A percentile compares a stretch with the other conserved stretches of the same genome.
Conservation (phyloP, 2,888 invertebrate genomes). For the Melanargia galathea region DNA sequence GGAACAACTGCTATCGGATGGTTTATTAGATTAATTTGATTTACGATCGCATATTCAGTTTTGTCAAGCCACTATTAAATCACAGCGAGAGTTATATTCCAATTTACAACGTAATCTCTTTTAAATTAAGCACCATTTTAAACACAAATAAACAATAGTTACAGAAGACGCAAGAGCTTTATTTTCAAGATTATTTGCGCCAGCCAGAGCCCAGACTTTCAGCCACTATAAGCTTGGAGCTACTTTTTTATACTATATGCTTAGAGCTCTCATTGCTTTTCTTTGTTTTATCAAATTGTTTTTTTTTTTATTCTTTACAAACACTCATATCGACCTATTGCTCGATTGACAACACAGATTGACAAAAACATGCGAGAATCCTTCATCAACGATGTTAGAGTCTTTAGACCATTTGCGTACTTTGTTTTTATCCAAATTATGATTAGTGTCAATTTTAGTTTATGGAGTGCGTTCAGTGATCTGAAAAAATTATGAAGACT, state of each 20-base stretch:
- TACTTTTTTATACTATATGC: too few relatives aligned
- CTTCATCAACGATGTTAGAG: neutral
- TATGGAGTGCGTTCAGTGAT: neutral
- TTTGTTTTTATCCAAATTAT: neutral
- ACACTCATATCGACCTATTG: neutral
- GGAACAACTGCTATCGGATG: slow-evolving; percentile 33
- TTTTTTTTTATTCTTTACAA: neutral
- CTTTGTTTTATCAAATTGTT: neutral
- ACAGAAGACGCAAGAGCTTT: too few relatives aligned
- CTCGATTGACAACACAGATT: neutral
- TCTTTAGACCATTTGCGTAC: neutral
- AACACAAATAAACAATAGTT: too few relatives aligned
- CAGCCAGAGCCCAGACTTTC: too few relatives aligned
- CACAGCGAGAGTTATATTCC: neutral
- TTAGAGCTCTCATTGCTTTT: neutral
- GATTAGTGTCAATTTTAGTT: neutral
- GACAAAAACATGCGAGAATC: neutral
- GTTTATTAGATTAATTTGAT: slow-evolving; percentile 32
- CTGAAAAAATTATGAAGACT: neutral
- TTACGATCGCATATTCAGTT: slow-evolving; percentile 24
- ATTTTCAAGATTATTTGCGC: too few relatives aligned
- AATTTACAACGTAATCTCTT: neutral
- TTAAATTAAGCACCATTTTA: neutral
- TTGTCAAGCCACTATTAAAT: neutral
- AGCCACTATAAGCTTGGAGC: too few relatives aligned